Evolutionary conservation across 2,113 vertebrate genomes (phyloP).

Genomic region (Solea solea): DNA sequence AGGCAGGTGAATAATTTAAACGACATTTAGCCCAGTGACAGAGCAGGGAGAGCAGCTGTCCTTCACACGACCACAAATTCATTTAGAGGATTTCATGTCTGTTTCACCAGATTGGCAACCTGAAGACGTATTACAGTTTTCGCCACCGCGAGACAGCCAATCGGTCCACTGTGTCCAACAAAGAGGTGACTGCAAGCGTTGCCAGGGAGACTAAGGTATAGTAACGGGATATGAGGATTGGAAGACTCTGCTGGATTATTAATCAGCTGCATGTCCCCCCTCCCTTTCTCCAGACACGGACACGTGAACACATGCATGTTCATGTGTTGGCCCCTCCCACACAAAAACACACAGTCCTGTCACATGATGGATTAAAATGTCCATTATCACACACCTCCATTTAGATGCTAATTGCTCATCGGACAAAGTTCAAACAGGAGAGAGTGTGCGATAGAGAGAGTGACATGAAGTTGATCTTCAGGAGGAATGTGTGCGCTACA

Average conservation of each 20-base stretch:
- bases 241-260: conserved; percentile 73
- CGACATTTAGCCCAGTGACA: conserved; percentile 43
- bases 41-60: background rate
- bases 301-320: conserved; percentile 17
- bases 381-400: background rate
- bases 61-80: conserved; percentile 20
- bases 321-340: background rate
- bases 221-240: conserved; percentile 84
- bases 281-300: conserved; percentile 11
- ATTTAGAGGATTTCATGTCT: conserved; percentile 36
- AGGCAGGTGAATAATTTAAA: conserved; percentile 76
- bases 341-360: background rate
- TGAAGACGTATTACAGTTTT: conserved; percentile 92
- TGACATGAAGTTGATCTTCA: background rate
- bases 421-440: background rate
- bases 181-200: conserved; percentile 87
- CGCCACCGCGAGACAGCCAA: conserved; percentile 87
- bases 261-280: conserved; percentile 58
- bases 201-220: conserved; percentile 94
- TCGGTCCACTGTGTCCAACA: conserved; percentile 86
- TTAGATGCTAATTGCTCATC: background rate
- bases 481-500: background rate
- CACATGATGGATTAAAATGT: background rate
- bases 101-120: conserved; percentile 86
- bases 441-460: no score